Base-by-base conservation (phyloP, 2,113 vertebrate species). In the Tricholaema leucomelas region DNA sequence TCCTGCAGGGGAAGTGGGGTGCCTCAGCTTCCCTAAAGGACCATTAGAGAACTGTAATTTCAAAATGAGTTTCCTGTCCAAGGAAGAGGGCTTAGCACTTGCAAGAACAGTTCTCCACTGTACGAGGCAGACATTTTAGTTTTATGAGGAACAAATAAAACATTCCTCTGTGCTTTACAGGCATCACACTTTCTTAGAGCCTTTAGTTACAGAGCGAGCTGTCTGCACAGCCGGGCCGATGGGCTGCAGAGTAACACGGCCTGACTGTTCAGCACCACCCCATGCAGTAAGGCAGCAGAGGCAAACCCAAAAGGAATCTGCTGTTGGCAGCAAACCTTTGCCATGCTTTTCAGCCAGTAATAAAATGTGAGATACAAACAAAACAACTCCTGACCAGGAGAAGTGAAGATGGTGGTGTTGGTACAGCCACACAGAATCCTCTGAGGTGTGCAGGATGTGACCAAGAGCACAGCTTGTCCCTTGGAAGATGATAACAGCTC, bases 61-160 rank as follows among this genome's bases (percentile, higher is more conserved):
- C 88, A 87, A 93, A 95, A 94, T 23, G 75, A 87, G 92, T 94
- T 96, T 96, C 94, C 95, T 93, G 91, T 65, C 92, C 82, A 90
- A 88, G 93, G 85, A 90, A 75, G 85, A 93, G 91, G 88, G 88
- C 87, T 95, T 95, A 92, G 93, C 87, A 56, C 87, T 96, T 96
- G 18, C n/a, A 38, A 69, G 94, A 95, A 95, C 88, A 95, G 91
- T 85, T 94, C 73, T 87, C 65, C 66, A 40, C 82, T 92, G 87
- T 94, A 79, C 58, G 0, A 79, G 85, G 58, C 94, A 95, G 95
- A 91, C 94, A 81, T 95, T 95, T 90, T 61, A 60, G 33, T 95
- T 96, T 95, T 95, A 96, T 83, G 91, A 92, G 94, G 82, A 93
- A 91, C 94, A 96, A 96, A 96, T 95, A 96, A 96, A 96, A 94